phyloP scores from a whole-genome alignment of 2,113 vertebrate species.

The Macquaria ambigua region DNA sequence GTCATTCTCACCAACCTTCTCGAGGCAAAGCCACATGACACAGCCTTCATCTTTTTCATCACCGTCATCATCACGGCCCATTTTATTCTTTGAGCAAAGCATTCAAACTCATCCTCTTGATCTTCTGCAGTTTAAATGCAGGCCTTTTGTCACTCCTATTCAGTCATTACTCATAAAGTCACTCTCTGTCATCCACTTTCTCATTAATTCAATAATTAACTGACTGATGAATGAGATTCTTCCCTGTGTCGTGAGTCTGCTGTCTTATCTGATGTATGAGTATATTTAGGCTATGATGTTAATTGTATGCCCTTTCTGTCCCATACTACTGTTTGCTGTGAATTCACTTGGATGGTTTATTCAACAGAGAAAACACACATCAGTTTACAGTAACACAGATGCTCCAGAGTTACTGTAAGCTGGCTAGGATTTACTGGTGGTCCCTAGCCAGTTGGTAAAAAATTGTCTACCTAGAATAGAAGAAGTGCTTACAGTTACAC shows the following conservation, averaged over 20 bases:
- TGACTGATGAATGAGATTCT: background rate
- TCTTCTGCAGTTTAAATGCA: conserved; percentile 11
- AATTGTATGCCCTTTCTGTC: background rate
- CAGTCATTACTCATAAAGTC: background rate
- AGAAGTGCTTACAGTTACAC: background rate
- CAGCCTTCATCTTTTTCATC: conserved; percentile 18
- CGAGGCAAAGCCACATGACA: conserved; percentile 6
- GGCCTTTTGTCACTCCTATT: conserved; percentile 10
- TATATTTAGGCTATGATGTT: background rate
- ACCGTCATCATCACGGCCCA: background rate
- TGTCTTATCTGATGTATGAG: background rate
- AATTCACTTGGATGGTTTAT: background rate
- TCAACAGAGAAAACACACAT: background rate
- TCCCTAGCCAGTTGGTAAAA: background rate
- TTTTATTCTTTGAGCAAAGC: conserved; percentile 19
- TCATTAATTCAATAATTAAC: conserved; percentile 12
- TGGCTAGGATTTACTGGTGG: too few species aligned
- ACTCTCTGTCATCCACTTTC: conserved; percentile 7
- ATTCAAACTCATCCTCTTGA: conserved; percentile 22
- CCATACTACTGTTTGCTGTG: background rate
- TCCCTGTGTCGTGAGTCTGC: background rate
- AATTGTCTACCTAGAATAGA: background rate
- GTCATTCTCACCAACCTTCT: background rate
- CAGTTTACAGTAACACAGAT: background rate
- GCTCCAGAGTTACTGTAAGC: background rate